Evolutionary conservation across 2,797 vertebrate species (phyloP).

Genomic region (Parauchenoglanis punctatus): DNA sequence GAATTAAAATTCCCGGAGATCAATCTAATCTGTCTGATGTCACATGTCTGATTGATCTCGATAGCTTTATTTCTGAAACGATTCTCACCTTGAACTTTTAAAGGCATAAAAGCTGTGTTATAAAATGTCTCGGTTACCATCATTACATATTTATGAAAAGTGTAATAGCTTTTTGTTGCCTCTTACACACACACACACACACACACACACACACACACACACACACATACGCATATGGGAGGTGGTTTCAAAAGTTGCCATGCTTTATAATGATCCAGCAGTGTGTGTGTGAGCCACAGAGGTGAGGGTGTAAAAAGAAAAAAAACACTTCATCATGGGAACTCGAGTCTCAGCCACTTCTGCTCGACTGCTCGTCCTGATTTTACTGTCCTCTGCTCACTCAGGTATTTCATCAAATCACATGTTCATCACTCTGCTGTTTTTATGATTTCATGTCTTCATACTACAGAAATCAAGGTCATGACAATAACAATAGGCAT

Average conservation of each 20-base stretch:
- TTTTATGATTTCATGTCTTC: not conserved
- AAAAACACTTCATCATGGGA: constrained; percentile 22
- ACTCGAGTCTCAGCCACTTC: not conserved
- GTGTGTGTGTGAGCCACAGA: not conserved
- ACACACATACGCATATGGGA: not conserved
- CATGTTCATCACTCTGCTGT: not conserved
- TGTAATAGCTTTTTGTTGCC: not conserved
- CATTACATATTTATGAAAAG: not conserved
- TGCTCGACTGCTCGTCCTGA: constrained; percentile 12
- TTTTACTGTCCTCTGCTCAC: not conserved
- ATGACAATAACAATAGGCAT: not conserved
- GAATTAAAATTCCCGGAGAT: not conserved
- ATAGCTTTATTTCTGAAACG: not conserved
- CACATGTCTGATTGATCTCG: not conserved
- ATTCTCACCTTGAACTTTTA: constrained; percentile 17
- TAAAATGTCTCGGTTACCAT: constrained; percentile 26
- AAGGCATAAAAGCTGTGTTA: not conserved
- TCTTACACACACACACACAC: not conserved
- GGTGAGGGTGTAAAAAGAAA: not conserved
- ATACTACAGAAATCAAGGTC: not conserved
- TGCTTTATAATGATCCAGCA: constrained; percentile 8
- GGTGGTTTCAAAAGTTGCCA: not conserved
- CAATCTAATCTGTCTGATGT: not conserved
- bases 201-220: not conserved
- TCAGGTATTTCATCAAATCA: constrained; percentile 15